Percentiles rank a stretch among this genome's conserved stretches.
Conservation (phyloP, 1,140 invertebrate genomes). For the Drosophila auraria region DNA sequence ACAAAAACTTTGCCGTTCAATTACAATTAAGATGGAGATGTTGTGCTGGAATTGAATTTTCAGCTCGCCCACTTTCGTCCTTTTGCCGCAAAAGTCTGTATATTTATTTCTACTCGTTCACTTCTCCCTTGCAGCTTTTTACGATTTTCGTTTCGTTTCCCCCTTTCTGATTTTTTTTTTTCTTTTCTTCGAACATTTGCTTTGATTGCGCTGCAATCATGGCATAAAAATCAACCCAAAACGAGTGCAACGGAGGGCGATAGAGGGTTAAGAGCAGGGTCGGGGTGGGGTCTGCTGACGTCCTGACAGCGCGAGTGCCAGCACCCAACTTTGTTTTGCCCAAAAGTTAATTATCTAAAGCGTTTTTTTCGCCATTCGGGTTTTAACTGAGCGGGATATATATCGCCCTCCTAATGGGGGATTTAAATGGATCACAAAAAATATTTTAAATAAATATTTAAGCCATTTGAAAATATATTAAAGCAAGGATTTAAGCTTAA, state of each 20-base stretch:
- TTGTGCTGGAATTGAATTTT: constrained; percentile 82
- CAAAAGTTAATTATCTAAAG: constrained; percentile 83
- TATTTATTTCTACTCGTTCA: constrained; percentile 21
- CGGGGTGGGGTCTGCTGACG: constrained; percentile 39
- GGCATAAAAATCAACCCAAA: constrained; percentile 73
- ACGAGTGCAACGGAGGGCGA: constrained; percentile 13
- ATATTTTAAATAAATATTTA: neutral
- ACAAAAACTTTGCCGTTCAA: constrained; percentile 82
- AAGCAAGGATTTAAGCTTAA: no score
- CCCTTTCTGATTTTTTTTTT: neutral
- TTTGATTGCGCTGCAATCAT: constrained; percentile 80
- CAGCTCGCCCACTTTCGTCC: constrained; percentile 36
- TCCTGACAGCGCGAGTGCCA: constrained; percentile 56
- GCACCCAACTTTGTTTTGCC: constrained; percentile 65
- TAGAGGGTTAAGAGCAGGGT: constrained; percentile 10
- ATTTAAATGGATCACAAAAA: neutral
- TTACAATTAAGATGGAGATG: constrained; percentile 83
- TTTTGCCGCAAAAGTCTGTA: constrained; percentile 20
- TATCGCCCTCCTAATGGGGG: neutral
- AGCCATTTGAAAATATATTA: neutral
- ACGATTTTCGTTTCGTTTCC: constrained; percentile 55
- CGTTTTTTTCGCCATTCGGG: constrained; percentile 47
- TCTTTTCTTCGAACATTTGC: constrained; percentile 46
- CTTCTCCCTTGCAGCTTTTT: constrained; percentile 23
- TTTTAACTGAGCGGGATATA: constrained; percentile 6